Base-by-base conservation (phyloP, 2,113 vertebrate species). In the Cyprinodon variegatus region DNA sequence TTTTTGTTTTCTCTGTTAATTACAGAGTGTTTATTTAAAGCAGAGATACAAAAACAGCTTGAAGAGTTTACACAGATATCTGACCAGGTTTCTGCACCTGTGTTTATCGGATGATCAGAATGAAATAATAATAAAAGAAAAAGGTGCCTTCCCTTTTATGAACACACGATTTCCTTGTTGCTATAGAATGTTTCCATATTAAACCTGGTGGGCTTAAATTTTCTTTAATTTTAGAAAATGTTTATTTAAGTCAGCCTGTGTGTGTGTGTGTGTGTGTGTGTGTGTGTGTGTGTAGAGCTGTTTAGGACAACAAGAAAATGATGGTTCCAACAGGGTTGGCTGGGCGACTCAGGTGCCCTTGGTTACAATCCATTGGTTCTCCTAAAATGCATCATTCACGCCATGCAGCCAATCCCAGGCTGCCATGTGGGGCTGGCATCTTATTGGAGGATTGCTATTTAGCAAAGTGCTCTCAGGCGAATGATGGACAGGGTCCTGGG, bases 391-490 rank as follows among this genome's bases (percentile, higher is more conserved):
- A 93, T 93, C 92, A 91, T 76, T 92, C 83, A 75, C 76, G 82
- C 84, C 91, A 85, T 84, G 65, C 79, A 90, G 86, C 94, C 94
- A 94, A 95, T 95, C 90, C 65, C 9, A 48, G 73, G 71, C 81
- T 93, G 94, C 94, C 94, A 92, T 94, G 93, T 95, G 93, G 87
- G 79, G 88, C 85, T 60, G 82, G 74, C 70, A 50, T 86, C 88
- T 93, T 86, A 94, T 93, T 94, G 94, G 93, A 91, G 81, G 78
- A 79, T 79, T 83, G 91, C 85, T 90, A 90, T 92, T 95, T 93
- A 93, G 91, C 91, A 93, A 91, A 93, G 90, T 87, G 92, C 87
- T 91, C 82, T 88, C 83, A 85, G 89, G 90, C 87, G 82, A 91
- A 90, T 92, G 88, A 94, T 88, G 86, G 84, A 78, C 89, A 90